Base-by-base conservation (phyloP, 1,140 invertebrate genomes). In the Aphelinus certus region DNA sequence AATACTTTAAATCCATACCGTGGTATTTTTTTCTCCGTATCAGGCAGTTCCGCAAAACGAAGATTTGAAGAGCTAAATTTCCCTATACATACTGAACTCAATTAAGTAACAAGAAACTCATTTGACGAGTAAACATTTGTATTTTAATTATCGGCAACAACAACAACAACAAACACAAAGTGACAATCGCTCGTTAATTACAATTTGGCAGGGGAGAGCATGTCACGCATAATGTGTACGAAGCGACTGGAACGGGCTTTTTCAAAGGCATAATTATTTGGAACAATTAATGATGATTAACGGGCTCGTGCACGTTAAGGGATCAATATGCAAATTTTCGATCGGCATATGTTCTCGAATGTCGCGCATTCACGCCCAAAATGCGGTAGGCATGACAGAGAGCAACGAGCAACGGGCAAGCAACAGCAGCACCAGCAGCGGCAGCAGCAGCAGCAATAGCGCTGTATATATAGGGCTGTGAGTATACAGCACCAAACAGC, bases 211-310 rank as follows among this genome's bases (percentile, higher is more conserved):
- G 1, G 46, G 26, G 6, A 0, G 46, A 6, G 7, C 62, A 46
- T 46, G 62, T 63, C 62, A 10, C 43, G 43, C 45, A 46, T 46
- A 62, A 62, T 62, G 45, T 42, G 51, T 42, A 43, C 10, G 58
- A 10, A 5, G 7, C n/a, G 26, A 4, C 51, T 6, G 51, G 51
- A 9, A 53, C 9, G 51, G 9, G 51, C 51, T 53, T 53, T 53
- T 53, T 53, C 4, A 53, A 65, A 65, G 4, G 48, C 63, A 53
- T 53, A 49, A 65, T 65, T 65, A 53, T 65, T 63, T 65, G 46
- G 48, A 26, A 55, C 47, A 6, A 65, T 51, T 65, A 65, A 51
- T 53, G 51, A 53, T 65, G 63, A 65, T 43, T 6, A 63, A 48
- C 46, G 62, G 45, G 61, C 57, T 58, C 26, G 3, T 42, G 57